Evolutionary conservation across 2,797 vertebrate genomes (phyloP).

Genomic region (Pseudochromis fuscus): DNA sequence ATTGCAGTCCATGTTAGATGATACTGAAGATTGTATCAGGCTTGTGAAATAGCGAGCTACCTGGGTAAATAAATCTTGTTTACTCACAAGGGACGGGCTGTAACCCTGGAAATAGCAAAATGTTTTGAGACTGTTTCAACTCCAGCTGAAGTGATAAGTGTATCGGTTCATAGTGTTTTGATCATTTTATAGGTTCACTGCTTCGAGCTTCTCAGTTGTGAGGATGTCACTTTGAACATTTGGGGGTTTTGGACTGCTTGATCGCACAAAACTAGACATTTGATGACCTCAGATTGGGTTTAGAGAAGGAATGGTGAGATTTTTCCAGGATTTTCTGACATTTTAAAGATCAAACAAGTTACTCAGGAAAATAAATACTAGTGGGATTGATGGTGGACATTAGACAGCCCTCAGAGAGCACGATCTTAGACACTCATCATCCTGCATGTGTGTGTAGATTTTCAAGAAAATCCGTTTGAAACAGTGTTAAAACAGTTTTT

Average conservation of each 20-base stretch:
- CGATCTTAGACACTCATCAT: too few species aligned
- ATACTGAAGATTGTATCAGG: constrained; percentile 38
- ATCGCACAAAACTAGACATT: neutral
- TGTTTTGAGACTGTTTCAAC: neutral
- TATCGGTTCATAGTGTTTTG: too few species aligned
- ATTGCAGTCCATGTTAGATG: constrained; percentile 28
- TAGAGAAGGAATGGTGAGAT: neutral
- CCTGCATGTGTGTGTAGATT: too few species aligned
- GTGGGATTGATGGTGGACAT: too few species aligned
- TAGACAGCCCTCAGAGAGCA: too few species aligned
- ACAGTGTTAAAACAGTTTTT: too few species aligned
- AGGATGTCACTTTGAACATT: too few species aligned
- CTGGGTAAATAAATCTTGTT: neutral
- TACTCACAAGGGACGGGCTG: constrained; percentile 1
- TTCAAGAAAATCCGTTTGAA: too few species aligned
- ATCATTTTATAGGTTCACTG: too few species aligned
- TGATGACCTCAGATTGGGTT: neutral
- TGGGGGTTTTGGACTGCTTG: neutral
- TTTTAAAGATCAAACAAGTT: neutral
- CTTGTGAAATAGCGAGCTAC: constrained; percentile 25
- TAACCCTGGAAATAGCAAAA: neutral
- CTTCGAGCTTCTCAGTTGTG: too few species aligned
- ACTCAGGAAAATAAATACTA: neutral
- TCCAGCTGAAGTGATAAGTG: too few species aligned
- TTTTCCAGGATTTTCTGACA: neutral